A percentile compares a stretch with the other conserved stretches of the same genome.
Conservation (phyloP, 2,113 vertebrate genomes). For the Callipepla californica region DNA sequence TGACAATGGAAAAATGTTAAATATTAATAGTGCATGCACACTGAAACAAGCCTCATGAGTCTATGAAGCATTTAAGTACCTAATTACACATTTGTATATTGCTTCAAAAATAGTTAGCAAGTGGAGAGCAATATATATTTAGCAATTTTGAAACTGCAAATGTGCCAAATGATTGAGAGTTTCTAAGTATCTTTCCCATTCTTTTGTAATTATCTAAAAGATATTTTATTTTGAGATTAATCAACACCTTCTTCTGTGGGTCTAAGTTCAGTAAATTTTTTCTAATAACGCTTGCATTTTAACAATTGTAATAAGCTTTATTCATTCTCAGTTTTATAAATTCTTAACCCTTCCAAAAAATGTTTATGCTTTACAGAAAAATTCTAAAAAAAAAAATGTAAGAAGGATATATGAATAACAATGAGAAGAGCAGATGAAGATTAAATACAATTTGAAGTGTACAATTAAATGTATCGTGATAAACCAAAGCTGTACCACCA, state of each 20-base stretch:
- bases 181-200: not conserved
- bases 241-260: not conserved
- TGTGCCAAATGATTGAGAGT: not conserved
- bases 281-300: not conserved
- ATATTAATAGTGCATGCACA: not conserved
- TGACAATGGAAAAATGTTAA: not conserved
- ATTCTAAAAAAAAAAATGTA: not conserved
- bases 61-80: not conserved
- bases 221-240: not conserved
- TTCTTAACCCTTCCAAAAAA: not conserved
- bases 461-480: not conserved
- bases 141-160: not conserved
- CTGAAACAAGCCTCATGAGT: not conserved
- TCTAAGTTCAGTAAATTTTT: not conserved
- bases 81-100: not conserved
- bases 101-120: not conserved
- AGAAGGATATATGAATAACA: not conserved
- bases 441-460: not conserved
- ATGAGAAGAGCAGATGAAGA: not conserved
- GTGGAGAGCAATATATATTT: not conserved
- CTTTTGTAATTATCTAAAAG: not conserved
- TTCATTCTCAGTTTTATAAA: not conserved
- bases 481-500: too few species aligned
- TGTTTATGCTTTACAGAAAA: not conserved
- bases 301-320: not conserved